Evolutionary conservation across 2,888 invertebrate genomes (phyloP).

Genomic region (Perizoma flavofasciatum): DNA sequence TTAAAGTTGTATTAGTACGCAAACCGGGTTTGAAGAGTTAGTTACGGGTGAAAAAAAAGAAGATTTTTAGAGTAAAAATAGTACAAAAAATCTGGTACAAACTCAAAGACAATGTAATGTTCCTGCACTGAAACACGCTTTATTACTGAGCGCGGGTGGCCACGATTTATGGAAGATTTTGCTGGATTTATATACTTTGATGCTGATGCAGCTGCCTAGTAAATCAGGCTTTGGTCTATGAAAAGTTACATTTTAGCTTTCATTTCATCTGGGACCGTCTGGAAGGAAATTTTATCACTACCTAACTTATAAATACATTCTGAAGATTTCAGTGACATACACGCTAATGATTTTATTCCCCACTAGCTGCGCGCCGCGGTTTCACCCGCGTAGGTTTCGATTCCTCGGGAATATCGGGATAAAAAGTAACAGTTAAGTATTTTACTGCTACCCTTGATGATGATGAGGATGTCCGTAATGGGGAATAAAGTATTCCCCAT

Average conservation of each 20-base stretch:
- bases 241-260: conserved; percentile 4
- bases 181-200: conserved; percentile 16
- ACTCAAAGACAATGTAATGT: conserved; percentile 32
- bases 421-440: no score
- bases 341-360: no score
- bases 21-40: no score
- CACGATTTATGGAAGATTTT: conserved; percentile 22
- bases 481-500: no score
- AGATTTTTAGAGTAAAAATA: conserved; percentile 1
- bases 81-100: conserved; percentile 23
- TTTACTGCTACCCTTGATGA: no score
- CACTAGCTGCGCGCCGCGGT: no score
- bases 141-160: conserved; percentile 21
- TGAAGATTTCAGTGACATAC: no score
- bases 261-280: background rate
- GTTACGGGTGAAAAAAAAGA: background rate
- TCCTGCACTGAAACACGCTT: conserved; percentile 28
- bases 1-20: no score
- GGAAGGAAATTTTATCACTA: background rate
- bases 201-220: conserved; percentile 2
- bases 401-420: no score
- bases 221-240: conserved; percentile 12
- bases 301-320: no score
- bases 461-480: no score
- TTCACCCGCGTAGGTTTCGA: no score